Percentiles rank a stretch among this genome's conserved stretches.
phyloP scores from a whole-genome alignment of 2,888 invertebrate species.

The Agonopterix alstromeriana region DNA sequence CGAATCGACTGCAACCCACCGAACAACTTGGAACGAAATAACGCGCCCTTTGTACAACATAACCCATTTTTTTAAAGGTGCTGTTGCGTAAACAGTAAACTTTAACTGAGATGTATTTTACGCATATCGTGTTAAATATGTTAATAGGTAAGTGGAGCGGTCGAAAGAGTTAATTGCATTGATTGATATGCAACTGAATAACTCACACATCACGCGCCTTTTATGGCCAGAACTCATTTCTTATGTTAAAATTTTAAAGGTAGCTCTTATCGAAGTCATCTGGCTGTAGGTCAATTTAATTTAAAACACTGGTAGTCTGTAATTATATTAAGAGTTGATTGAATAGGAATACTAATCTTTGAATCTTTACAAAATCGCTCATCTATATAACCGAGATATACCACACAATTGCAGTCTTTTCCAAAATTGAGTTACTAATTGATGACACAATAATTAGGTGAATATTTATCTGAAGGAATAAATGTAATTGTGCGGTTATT shows the following conservation, averaged over 20 bases:
- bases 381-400: too few species aligned
- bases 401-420: too few species aligned
- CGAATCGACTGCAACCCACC: constrained; percentile 13
- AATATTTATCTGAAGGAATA: too few species aligned
- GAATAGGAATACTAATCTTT: too few species aligned
- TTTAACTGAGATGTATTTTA: constrained; percentile 48
- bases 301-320: too few species aligned
- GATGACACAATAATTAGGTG: too few species aligned
- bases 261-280: not conserved
- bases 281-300: not conserved
- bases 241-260: not conserved
- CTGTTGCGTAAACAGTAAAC: constrained; percentile 45
- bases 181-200: constrained; percentile 50
- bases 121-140: constrained; percentile 42
- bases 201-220: constrained; percentile 16
- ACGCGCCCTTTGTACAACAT: constrained; percentile 48
- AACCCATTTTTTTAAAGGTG: constrained; percentile 38
- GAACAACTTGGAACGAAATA: constrained; percentile 26
- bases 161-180: constrained; percentile 40
- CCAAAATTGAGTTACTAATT: too few species aligned
- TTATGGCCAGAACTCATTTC: constrained; percentile 12
- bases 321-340: too few species aligned
- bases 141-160: constrained; percentile 58
- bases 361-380: too few species aligned
- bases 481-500: too few species aligned